These are phyloP conservation scores for Craterocephalus amniculus DNA, from an alignment of 2,797 vertebrate genomes.

Conservation along the genomic window DNA sequence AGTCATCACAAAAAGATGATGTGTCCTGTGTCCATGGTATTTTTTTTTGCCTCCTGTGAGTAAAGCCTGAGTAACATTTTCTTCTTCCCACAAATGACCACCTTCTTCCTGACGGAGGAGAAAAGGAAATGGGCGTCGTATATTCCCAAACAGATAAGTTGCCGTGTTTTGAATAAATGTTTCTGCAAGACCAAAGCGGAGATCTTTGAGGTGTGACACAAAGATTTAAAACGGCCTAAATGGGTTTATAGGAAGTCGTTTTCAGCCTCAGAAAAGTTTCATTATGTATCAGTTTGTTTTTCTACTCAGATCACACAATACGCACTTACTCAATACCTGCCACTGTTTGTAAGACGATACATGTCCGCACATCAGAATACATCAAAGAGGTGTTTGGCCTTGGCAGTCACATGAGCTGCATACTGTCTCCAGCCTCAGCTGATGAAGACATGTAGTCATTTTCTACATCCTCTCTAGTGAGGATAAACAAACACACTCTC, in stretches of 20 bases:
- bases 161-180: slow-evolving; percentile 70
- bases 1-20: slow-evolving; percentile 73
- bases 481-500: slow-evolving; percentile 66
- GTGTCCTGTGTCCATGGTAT: slow-evolving; percentile 14
- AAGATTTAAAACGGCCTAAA: slow-evolving; percentile 40
- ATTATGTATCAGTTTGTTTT: slow-evolving; percentile 42
- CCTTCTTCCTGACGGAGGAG: slow-evolving; percentile 67
- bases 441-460: slow-evolving; percentile 60
- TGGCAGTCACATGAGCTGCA: slow-evolving; percentile 54
- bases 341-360: slow-evolving; percentile 56
- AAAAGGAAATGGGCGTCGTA: slow-evolving; percentile 63
- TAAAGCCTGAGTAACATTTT: slow-evolving; percentile 77
- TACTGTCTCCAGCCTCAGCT: slow-evolving; percentile 53
- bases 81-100: slow-evolving; percentile 68
- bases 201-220: slow-evolving; percentile 51
- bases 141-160: slow-evolving; percentile 70
- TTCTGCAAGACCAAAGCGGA: slow-evolving; percentile 60
- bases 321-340: slow-evolving; percentile 35
- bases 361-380: slow-evolving; percentile 42
- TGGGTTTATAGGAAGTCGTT: slow-evolving; percentile 44
- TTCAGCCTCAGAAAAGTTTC: slow-evolving; percentile 15
- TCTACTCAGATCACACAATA: slow-evolving; percentile 48
- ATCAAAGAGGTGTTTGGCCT: slow-evolving; percentile 56
- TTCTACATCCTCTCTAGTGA: slow-evolving; percentile 59
- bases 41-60: slow-evolving; percentile 53